Evolutionary conservation across 2,797 vertebrate genomes (phyloP), one percentile per base, ranked within the genome.

Genomic region (Molossus alvarezi): DNA sequence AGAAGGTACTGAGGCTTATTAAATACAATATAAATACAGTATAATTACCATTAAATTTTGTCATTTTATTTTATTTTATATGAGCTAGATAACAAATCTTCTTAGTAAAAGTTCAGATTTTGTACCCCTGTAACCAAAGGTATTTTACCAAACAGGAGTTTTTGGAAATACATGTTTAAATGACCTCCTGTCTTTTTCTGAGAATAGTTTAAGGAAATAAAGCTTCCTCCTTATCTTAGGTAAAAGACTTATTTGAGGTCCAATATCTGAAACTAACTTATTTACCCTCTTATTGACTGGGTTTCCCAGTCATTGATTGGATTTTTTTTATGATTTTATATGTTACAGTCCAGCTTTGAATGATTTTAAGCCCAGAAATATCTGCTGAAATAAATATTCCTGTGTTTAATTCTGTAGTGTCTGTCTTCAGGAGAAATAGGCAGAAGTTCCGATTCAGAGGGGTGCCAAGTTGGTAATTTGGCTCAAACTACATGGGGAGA

Each of bases 401-500:
- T 91, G 79, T 97, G 90, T 97, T 97, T 97, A 98, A 98, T 97
- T 98, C 94, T 98, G 90, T 97, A 72, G 97, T 86, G 58, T 98
- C 81, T 98, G 77, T 98, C 96, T 98, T 98, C 86, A 97, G 92
- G 89, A 97, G 89, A 81, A 97, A 95, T 92, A 95, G 75, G 95
- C 97, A 98, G 97, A 98, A 97, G 96, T 98, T 98, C 95, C 97
- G 81, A 97, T 98, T 97, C 98, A 97, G 97, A 98, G 95, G 98
- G 98, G 97, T 97, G 97, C 98, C 98, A 98, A 96, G 93, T 98
- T 98, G 95, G 97, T 98, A 98, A 98, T 98, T 99, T 98, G 98
- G 93, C 96, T 98, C 97, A 86, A 98, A 98, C 96, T 98, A 97
- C 98, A 98, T 98, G 98, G 98, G 98, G 98, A 98, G 98, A 99